These are phyloP conservation scores for Mola mola DNA, from an alignment of 2,113 vertebrate genomes.

Conservation along the genomic window DNA sequence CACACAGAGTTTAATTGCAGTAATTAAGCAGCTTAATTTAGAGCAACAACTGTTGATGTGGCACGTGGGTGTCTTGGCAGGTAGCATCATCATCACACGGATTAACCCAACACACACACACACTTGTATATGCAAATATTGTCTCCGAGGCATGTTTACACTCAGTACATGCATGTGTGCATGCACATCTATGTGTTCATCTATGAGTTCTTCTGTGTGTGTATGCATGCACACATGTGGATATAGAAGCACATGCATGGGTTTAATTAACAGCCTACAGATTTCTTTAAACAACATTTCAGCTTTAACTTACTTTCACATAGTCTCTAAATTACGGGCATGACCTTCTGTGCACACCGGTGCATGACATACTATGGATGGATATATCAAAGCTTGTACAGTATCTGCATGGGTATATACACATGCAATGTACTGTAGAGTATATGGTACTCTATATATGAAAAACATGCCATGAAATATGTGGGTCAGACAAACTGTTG, in stretches of 20 bases:
- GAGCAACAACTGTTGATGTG: constrained; percentile 75
- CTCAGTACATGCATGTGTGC: constrained; percentile 26
- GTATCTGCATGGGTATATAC: constrained; percentile 3
- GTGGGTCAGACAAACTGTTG: constrained; percentile 67
- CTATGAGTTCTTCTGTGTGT: neutral
- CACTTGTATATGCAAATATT: constrained; percentile 58
- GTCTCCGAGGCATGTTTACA: constrained; percentile 55
- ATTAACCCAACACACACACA: constrained; percentile 64
- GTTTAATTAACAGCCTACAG: constrained; percentile 59
- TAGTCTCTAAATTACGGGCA: constrained; percentile 57
- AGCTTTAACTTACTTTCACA: constrained; percentile 73
- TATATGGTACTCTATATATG: constrained; percentile 14
- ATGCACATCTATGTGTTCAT: neutral
- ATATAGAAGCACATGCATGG: constrained; percentile 12
- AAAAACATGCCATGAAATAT: constrained; percentile 47
- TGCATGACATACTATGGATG: constrained; percentile 25
- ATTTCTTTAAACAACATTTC: constrained; percentile 63
- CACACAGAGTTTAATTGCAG: constrained; percentile 68
- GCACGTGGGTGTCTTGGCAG: constrained; percentile 69
- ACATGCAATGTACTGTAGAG: constrained; percentile 7
- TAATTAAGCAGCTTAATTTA: constrained; percentile 78
- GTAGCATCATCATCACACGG: constrained; percentile 65
- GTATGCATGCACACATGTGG: neutral
- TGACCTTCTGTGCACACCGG: constrained; percentile 54
- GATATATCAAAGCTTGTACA: constrained; percentile 57